These are phyloP conservation scores for Epinephelus moara DNA, from an alignment of 2,113 vertebrate species.

Conservation along the genomic window DNA sequence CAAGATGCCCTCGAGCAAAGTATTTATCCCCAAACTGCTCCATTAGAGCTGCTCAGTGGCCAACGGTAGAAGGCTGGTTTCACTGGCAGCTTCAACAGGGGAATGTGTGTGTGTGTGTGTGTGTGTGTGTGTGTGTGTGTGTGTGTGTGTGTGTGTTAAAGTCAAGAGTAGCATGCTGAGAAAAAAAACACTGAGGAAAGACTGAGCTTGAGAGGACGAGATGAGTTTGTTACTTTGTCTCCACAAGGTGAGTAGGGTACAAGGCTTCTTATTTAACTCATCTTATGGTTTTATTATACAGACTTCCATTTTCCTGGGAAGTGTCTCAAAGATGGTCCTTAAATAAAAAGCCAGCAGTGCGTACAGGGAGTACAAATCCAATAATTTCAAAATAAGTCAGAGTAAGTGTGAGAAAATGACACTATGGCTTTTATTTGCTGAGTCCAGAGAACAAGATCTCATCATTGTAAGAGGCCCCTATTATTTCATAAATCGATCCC, in stretches of 20 bases:
- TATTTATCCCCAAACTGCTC: conserved; percentile 65
- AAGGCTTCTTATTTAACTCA: conserved; percentile 11
- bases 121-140: conserved; percentile 26
- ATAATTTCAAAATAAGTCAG: conserved; percentile 64
- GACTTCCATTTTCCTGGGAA: conserved; percentile 40
- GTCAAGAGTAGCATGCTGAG: conserved; percentile 10
- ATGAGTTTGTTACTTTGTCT: conserved; percentile 23
- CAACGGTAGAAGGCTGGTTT: conserved; percentile 51
- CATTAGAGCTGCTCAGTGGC: conserved; percentile 55
- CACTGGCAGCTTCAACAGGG: conserved; percentile 40
- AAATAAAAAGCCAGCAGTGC: conserved; percentile 38
- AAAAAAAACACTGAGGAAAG: conserved; percentile 28
- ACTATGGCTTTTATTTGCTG: conserved; percentile 49
- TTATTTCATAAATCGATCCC: conserved; percentile 70
- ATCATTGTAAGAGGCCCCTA: conserved; percentile 63
- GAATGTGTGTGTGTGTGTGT: conserved; percentile 23
- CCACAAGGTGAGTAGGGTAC: conserved; percentile 33
- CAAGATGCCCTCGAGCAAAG: conserved; percentile 70
- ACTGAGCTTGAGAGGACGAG: conserved; percentile 6
- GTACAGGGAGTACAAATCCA: conserved; percentile 51
- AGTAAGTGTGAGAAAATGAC: conserved; percentile 63
- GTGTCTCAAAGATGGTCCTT: conserved; percentile 33
- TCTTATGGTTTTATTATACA: conserved; percentile 43
- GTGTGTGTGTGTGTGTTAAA: conserved; percentile 25
- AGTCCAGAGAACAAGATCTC: conserved; percentile 65